Evolutionary conservation across 2,797 vertebrate genomes (phyloP).

Genomic region (Brotogeris chrysoptera): DNA sequence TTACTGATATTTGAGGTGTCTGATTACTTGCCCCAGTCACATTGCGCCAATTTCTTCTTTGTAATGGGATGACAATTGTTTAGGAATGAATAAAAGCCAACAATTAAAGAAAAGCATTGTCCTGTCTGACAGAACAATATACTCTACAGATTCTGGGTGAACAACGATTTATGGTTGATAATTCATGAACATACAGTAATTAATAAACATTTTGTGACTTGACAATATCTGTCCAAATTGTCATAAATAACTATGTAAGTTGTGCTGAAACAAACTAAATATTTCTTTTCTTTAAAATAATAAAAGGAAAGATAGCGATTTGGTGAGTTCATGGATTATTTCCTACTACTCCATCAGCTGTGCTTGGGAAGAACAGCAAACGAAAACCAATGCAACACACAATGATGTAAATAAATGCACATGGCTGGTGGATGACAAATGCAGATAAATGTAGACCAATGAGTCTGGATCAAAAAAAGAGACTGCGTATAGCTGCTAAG

Average conservation of each 20-base stretch:
- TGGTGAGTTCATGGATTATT: neutral
- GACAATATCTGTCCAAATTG: neutral
- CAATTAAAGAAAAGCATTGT: neutral
- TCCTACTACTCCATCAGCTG: neutral
- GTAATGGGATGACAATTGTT: neutral
- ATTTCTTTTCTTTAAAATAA: neutral
- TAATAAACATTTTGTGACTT: neutral
- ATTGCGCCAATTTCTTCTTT: neutral
- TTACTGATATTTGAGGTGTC: neutral
- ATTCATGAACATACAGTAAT: neutral
- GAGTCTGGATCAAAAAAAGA: neutral
- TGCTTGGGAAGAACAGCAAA: neutral
- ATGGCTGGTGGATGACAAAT: constrained; percentile 7
- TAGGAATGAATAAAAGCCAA: neutral
- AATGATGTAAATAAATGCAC: neutral
- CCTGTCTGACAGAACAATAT: neutral
- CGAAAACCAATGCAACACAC: neutral
- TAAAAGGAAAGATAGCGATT: neutral
- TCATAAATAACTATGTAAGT: neutral
- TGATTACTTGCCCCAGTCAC: neutral
- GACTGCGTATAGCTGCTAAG: neutral
- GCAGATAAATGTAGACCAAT: constrained; percentile 13
- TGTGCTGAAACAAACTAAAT: neutral
- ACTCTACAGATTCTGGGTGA: neutral
- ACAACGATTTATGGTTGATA: neutral